Evolutionary conservation across 2,113 vertebrate genomes (phyloP).

Genomic region (Nyctereutes procyonoides): DNA sequence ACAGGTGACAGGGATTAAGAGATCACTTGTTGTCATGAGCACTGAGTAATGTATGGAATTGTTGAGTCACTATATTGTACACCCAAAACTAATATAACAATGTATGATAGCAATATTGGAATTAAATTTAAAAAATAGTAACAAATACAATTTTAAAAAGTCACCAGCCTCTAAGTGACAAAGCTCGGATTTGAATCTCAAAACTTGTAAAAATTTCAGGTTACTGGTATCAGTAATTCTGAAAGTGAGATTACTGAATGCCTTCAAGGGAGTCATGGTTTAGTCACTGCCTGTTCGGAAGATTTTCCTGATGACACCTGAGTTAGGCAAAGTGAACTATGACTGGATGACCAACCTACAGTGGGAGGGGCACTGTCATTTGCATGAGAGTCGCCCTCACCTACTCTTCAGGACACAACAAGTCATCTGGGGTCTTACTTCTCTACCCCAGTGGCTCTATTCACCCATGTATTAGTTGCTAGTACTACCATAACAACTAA

Average conservation of each 20-base stretch:
- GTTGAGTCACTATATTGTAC: not conserved
- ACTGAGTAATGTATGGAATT: not conserved
- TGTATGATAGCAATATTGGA: not conserved
- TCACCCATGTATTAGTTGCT: not conserved
- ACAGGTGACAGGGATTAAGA: not conserved
- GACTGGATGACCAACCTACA: not conserved
- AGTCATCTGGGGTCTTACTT: not conserved
- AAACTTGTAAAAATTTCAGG: not conserved
- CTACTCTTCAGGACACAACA: not conserved
- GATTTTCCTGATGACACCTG: not conserved
- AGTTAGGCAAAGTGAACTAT: not conserved
- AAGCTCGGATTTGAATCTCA: not conserved
- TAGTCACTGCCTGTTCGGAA: not conserved
- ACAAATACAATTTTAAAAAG: not conserved
- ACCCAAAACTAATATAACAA: not conserved
- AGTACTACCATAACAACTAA: not conserved
- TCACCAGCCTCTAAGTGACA: not conserved
- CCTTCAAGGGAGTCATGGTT: not conserved
- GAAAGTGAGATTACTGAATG: not conserved
- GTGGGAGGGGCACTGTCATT: not conserved
- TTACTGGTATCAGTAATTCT: not conserved
- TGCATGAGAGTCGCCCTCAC: not conserved
- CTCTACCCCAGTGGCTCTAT: not conserved
- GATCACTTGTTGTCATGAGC: not conserved
- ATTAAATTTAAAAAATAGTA: not conserved